Base-by-base conservation (phyloP, 2,113 vertebrate species). In the Numenius arquata region DNA sequence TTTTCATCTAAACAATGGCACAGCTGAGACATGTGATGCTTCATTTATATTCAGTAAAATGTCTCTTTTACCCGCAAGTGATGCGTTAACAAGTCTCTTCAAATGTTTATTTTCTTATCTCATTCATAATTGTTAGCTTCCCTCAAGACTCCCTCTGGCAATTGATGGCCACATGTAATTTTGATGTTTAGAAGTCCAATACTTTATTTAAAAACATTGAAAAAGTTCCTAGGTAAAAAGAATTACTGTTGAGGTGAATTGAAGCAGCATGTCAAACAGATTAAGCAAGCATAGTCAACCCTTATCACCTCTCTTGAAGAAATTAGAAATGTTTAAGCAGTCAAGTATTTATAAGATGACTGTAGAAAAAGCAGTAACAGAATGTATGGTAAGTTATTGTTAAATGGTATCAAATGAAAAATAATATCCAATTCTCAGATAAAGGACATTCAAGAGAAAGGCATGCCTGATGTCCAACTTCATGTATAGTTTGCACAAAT, bases 41-140 rank as follows among this genome's bases (percentile, higher is more conserved):
- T 90, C 72, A 81, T 97, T 94, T 90, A 47, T 63, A 70, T 81
- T 96, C 75, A 68, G n/a, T 66, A 17, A 38, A 89, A 66, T 43
- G 15, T 27, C 48, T 77, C 66, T 90, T 96, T 90, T 89, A 91
- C 56, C 80, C 83, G 88, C 68, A 95, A 95, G 93, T 85, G 68
- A 86, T 91, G 53, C 55, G 72, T 94, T 97, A 96, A 93, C 74
- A 94, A 88, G 40, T 70, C 62, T 95, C 72, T 95, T 96, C 72
- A 96, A 95, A 87, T 27, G 47, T 88, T 95, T 74, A 38, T 91
- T 81, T 91, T 73, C 71, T 93, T 94, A 82, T 82, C 68, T 96
- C 92, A 88, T 96, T 92, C 73, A 67, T 95, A 95, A 94, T 86
- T 91, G 91, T 72, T 95, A 95, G 67, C 45, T 87, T 96, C 61